Base-by-base conservation (phyloP, 2,888 invertebrate genomes). In the Pachycephus smyrnensis region DNA sequence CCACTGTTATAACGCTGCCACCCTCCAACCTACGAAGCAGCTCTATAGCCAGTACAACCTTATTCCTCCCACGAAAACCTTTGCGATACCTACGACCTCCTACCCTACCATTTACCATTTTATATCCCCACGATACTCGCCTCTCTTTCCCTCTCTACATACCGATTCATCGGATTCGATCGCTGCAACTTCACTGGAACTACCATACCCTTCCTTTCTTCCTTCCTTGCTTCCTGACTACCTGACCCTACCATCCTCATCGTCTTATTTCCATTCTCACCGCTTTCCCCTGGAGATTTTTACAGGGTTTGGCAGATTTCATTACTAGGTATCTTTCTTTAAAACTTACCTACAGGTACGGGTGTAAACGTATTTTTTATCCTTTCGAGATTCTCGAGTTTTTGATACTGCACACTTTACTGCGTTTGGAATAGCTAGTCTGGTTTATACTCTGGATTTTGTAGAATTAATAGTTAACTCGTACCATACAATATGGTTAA, bases 261-360 rank as follows among this genome's bases (percentile, higher is more conserved):
- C 73, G 75, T 81, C 79, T 82, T 81, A 55, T 79, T 73, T 69
- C 79, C 71, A 69, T 73, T 79, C 73, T 73, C 77, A 75, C 85
- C 81, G 86, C 83, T 84, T 82, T 77, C 77, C 80, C 80, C 80
- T 69, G 76, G 81, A 85, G 82, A 85, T 86, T 85, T 85, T 85
- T 80, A 78, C 81, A 80, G 80, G 77, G 84, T 83, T 85, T 85
- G 80, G 79, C 81, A 55, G 55, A 55, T 55, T 55, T 55, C 55
- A 23, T 55, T 55, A 55, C 55, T 23, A 23, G 55, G 23, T 55
- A 55, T 55, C 55, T 55, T 9, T 55, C 23, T 55, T 55, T 55
- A 2, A 23, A 23, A 55, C 9, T 55, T 55, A 23, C 23, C 55
- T 15, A 23, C 0, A 23, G 23, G 55, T 55, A 55, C 55, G 9